Evolutionary conservation across 2,113 vertebrate species (phyloP), one percentile per base, ranked within the genome.

Genomic region (Coracopsis vasa): DNA sequence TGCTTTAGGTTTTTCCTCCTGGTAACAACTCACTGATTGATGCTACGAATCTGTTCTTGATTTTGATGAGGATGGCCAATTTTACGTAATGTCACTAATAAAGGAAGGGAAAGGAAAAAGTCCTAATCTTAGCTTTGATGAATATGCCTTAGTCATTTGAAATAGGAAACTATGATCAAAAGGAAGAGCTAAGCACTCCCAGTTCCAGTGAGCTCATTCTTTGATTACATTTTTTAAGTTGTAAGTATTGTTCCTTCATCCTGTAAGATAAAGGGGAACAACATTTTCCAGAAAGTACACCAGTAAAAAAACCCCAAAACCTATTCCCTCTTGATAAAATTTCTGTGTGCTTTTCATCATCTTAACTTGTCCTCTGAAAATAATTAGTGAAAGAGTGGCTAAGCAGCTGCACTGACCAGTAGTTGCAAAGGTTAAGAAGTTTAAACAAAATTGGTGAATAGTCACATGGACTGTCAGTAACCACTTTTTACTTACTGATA

Each of bases 91-190:
- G 51, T 60, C 41, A 70, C 13, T 48, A 71, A 42, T 45, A 75
- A 41, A 20, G 8, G 37, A 92, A 93, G 24, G 47, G 44, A 86
- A 84, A 62, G 53, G 54, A 66, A 83, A 35, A 39, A 72, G 11
- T 61, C 19, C 61, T 80, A 86, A 81, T 95, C 66, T 72, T 75
- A 91, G 61, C 70, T 95, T 92, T 89, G 73, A 89, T 67, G 23
- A 70, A 42, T 83, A 74, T 64, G 69, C 6, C 37, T 48, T 54
- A 33, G 48, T 33, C 10, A 77, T 56, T 90, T 74, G 29, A 84
- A 92, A 92, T 41, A 84, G 58, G 86, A 91, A 94, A 65, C 11
- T 72, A 18, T 89, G 77, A 94, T 53, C 81, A 91, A 50, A 81
- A 92, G 56, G 71, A 82, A 94, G 65, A 89, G 31, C 24, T 64